Evolutionary conservation across 2,797 vertebrate genomes (phyloP).

Genomic region (Rhinogobio ventralis): DNA sequence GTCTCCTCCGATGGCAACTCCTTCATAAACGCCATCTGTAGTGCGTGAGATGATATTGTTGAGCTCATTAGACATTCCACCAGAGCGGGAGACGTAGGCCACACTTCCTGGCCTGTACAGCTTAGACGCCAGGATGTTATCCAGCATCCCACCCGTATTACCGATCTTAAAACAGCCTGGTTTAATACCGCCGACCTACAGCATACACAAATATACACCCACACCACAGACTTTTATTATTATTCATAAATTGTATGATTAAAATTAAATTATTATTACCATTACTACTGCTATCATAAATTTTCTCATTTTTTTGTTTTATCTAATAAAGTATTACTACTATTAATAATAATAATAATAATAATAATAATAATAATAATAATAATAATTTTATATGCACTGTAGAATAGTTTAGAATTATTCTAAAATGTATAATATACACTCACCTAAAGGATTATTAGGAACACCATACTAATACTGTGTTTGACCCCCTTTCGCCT

Average conservation of each 20-base stretch:
- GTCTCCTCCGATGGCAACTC: slow-evolving; percentile 97
- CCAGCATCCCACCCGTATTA: slow-evolving; percentile 97
- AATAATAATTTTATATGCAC: background rate
- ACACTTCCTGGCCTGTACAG: slow-evolving; percentile 96
- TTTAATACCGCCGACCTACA: slow-evolving; percentile 97
- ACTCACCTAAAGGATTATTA: too few species aligned
- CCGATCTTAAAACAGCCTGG: slow-evolving; percentile 99
- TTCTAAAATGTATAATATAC: too few species aligned
- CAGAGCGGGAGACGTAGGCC: slow-evolving; percentile 94
- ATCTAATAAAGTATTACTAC: too few species aligned
- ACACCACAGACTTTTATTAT: background rate
- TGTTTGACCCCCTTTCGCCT: too few species aligned
- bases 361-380: too few species aligned
- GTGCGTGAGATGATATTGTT: slow-evolving; percentile 98
- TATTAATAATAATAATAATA: background rate
- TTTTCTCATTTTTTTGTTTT: too few species aligned
- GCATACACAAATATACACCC: slow-evolving; percentile 16
- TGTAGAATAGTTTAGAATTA: too few species aligned
- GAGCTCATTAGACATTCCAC: slow-evolving; percentile 98
- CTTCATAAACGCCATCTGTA: slow-evolving; percentile 94
- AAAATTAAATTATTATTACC: too few species aligned
- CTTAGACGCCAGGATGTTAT: slow-evolving; percentile 97
- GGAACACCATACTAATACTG: too few species aligned
- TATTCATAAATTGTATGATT: background rate
- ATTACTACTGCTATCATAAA: too few species aligned